Percentiles rank a stretch among this genome's conserved stretches.
Conservation (phyloP, 2,113 vertebrate species). For the Podarcis muralis region DNA sequence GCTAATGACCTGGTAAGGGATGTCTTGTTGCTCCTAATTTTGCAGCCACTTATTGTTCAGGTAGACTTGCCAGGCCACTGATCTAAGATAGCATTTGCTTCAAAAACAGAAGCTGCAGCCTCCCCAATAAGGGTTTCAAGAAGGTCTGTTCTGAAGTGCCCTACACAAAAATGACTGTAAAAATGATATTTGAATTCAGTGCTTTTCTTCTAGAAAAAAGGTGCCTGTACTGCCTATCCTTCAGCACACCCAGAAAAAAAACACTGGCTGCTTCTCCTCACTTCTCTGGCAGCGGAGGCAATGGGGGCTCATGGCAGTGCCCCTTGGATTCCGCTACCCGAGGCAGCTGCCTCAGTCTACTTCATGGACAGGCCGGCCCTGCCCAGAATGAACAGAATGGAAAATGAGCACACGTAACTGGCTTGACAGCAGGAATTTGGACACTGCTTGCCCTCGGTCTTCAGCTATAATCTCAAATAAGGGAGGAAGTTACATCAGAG, state of each 20-base stretch:
- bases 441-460: neutral
- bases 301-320: too few relatives aligned
- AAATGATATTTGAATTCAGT: too few relatives aligned
- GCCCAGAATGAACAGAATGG: neutral
- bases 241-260: too few relatives aligned
- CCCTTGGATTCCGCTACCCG: too few relatives aligned
- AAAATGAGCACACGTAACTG: neutral
- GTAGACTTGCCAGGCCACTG: neutral
- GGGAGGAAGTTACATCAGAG: neutral
- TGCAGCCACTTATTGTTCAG: neutral
- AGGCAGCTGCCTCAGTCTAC: too few relatives aligned
- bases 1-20: conserved; percentile 58
- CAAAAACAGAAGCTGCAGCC: conserved; percentile 5
- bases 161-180: neutral
- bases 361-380: too few relatives aligned
- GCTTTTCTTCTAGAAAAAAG: too few relatives aligned
- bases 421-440: neutral
- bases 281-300: too few relatives aligned
- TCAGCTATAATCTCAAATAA: neutral
- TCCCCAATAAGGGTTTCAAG: neutral
- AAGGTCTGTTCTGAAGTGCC: neutral
- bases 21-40: neutral
- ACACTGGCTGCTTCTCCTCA: too few relatives aligned
- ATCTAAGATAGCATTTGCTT: neutral
- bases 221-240: too few relatives aligned